phyloP scores from a whole-genome alignment of 2,888 invertebrate genomes.

The Agrochola lota region DNA sequence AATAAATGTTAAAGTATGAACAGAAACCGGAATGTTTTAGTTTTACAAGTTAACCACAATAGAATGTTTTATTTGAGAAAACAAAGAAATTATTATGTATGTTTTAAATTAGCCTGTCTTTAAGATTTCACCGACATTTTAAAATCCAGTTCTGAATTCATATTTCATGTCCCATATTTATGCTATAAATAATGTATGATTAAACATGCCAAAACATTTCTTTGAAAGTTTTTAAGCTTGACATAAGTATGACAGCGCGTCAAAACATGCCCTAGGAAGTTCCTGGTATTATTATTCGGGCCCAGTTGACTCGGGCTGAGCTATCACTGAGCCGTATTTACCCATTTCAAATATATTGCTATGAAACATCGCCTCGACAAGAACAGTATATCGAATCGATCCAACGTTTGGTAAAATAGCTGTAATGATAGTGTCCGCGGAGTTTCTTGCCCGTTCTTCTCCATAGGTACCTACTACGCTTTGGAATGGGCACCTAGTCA shows the following conservation, averaged over 20 bases:
- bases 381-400: slow-evolving; percentile 17
- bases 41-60: background rate
- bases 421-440: background rate
- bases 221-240: slow-evolving; percentile 39
- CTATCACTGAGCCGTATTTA: too few species aligned
- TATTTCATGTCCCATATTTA: slow-evolving; percentile 19
- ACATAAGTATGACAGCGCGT: slow-evolving; percentile 63
- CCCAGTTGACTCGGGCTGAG: too few species aligned
- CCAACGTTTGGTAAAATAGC: background rate
- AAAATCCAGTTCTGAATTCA: slow-evolving; percentile 4
- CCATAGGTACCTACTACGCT: too few species aligned
- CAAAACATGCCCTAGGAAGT: slow-evolving; percentile 61
- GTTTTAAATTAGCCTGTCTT: slow-evolving; percentile 1
- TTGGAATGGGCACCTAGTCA: too few species aligned
- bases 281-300: background rate
- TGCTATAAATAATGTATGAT: slow-evolving; percentile 28
- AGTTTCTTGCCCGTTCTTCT: too few species aligned
- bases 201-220: slow-evolving; percentile 40
- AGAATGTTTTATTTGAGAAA: background rate
- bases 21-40: background rate
- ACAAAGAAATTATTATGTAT: background rate
- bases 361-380: slow-evolving; percentile 15
- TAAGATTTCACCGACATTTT: background rate
- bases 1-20: background rate
- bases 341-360: slow-evolving; percentile 38